Evolutionary conservation across 2,797 vertebrate species (phyloP), one percentile per base, ranked within the genome.

Genomic region (Lates japonicus): DNA sequence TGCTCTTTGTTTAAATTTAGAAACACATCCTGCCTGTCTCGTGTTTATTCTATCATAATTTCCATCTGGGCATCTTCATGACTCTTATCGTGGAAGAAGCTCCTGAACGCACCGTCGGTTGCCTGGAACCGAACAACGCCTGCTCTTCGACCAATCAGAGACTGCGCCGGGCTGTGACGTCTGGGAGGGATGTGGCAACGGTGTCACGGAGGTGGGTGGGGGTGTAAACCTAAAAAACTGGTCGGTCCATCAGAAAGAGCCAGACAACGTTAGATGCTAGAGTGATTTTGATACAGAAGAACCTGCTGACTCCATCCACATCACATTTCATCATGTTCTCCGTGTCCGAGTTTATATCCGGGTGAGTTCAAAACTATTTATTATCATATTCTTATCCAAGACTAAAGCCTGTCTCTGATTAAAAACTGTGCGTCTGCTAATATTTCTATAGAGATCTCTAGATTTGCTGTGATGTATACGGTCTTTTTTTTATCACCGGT

Each of bases 71-170:
- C 4, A 7, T 4, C 1, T 11, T 8, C 1, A 2, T 3, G 3
- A 7, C 3, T 33, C 8, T 8, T 17, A 5, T 20, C 46, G 33
- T 5, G 5, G 1, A 2, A 0, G 3, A 1, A 19, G 55, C 33
- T 19, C 77, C 1, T 87, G 76, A 87, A 91, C 55, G 87, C 70
- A 61, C 3, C 85, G 66, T 0, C 0, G 0, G 16, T 51, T 73
- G 5, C n/a, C 3, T 20, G 3, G 12, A 61, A 46, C 3, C 37
- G 7, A 13, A 12, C 1, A 70, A 29, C 88, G 62, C 82, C 86
- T 67, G 64, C 58, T 12, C 12, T 2, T 2, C 17, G 33, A 7
- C 91, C 90, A 92, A 92, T 92, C 71, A 41, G 31, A 76, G 76
- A 4, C 22, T 42, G 7, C 0, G 2, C 0, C 6, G 2, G 6